These are phyloP conservation scores for Periophthalmodon schlosseri DNA, from an alignment of 2,113 vertebrate species.

Conservation along the genomic window DNA sequence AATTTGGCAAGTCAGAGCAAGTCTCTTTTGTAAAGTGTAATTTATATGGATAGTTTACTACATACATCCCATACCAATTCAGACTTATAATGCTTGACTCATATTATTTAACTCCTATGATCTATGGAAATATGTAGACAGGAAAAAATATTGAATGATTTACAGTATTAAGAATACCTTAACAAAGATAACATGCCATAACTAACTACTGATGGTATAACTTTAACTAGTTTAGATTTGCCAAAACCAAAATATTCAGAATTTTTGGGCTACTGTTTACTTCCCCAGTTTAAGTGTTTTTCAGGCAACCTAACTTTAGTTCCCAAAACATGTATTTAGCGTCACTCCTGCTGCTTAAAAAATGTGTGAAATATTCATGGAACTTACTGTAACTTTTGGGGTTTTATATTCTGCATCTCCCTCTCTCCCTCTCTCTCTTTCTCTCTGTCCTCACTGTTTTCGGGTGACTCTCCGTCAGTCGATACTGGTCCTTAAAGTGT, in stretches of 20 bases:
- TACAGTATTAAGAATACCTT: no score
- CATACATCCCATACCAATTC: no score
- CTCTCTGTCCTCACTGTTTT: no score
- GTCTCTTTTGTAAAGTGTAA: no score
- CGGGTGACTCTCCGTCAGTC: no score
- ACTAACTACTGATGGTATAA: not conserved
- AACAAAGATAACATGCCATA: not conserved
- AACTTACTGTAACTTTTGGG: conserved; percentile 2
- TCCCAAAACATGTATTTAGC: not conserved
- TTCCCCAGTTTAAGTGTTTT: not conserved
- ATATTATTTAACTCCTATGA: no score
- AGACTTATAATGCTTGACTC: no score
- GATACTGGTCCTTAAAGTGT: no score
- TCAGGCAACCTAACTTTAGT: not conserved
- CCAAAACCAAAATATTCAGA: not conserved
- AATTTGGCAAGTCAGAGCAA: no score
- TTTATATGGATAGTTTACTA: no score
- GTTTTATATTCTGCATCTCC: conserved; percentile 22
- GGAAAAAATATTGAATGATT: no score
- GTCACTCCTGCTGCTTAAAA: not conserved
- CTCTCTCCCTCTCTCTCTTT: not conserved
- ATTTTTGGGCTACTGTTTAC: not conserved
- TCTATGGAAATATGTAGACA: no score
- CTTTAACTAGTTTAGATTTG: not conserved
- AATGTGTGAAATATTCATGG: conserved; percentile 21